Conservation (phyloP, 2,888 invertebrate genomes). For the Embidobia sp. region DNA sequence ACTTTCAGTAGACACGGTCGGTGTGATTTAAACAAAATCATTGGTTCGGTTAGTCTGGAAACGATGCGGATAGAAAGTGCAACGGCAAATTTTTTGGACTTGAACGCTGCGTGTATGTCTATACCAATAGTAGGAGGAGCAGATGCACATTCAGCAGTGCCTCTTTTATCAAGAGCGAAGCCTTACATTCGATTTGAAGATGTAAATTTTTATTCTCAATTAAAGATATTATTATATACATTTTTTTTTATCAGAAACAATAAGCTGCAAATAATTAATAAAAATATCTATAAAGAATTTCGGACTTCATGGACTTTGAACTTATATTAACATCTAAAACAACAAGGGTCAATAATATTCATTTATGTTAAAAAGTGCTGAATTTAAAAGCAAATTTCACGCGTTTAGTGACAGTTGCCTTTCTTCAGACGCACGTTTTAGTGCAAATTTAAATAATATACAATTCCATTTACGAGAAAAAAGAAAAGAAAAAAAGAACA, state of each 20-base stretch:
- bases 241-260: not conserved
- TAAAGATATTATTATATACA: not conserved
- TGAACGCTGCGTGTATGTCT: conserved; percentile 73
- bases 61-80: conserved; percentile 73
- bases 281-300: no score
- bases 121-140: conserved; percentile 76
- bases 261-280: no score
- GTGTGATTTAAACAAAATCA: conserved; percentile 73
- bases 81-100: conserved; percentile 71
- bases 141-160: conserved; percentile 73
- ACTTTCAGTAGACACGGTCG: conserved; percentile 69
- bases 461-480: no score
- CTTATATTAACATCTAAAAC: no score
- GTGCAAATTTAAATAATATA: no score
- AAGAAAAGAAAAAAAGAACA: no score
- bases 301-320: no score
- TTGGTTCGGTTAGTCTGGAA: conserved; percentile 74
- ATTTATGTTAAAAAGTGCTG: no score
- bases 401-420: no score
- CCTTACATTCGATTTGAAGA: conserved; percentile 71
- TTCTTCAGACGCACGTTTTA: no score
- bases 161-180: conserved; percentile 72
- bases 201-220: conserved; percentile 7
- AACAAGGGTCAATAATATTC: no score
- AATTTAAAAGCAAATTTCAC: no score